Conservation (phyloP, 1,140 invertebrate genomes). For the Pseudomyrmex sp. region DNA sequence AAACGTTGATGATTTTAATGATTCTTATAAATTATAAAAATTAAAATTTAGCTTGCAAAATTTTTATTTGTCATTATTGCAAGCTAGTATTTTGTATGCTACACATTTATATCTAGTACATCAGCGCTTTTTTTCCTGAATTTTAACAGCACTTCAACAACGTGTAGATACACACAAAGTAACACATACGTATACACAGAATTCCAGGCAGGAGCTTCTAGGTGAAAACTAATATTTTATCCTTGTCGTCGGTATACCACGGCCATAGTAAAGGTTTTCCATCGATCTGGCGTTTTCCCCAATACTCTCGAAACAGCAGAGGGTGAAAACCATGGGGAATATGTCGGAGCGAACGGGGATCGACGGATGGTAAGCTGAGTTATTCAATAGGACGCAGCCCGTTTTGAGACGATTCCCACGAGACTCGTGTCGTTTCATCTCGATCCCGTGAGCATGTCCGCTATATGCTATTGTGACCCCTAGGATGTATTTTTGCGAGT, state of each 20-base stretch:
- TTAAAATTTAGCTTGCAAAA: no score
- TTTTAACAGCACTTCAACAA: background rate
- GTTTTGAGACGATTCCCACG: slow-evolving; percentile 56
- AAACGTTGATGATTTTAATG: no score
- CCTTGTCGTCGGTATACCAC: slow-evolving; percentile 18
- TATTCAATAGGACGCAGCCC: slow-evolving; percentile 68
- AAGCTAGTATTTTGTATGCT: no score
- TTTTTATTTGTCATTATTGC: no score
- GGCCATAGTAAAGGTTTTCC: slow-evolving; percentile 41
- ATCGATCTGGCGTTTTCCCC: slow-evolving; percentile 56
- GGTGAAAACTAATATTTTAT: slow-evolving; percentile 30
- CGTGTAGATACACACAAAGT: background rate
- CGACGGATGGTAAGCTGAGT: slow-evolving; percentile 69
- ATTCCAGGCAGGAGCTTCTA: slow-evolving; percentile 6
- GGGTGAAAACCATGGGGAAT: slow-evolving; percentile 44
- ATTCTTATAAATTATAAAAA: no score
- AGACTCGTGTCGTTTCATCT: slow-evolving; percentile 72
- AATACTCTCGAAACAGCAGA: slow-evolving; percentile 61
- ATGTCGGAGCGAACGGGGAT: slow-evolving; percentile 23
- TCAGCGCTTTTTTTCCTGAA: background rate
- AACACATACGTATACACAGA: background rate
- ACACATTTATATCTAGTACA: background rate
- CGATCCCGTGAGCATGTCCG: slow-evolving; percentile 42
- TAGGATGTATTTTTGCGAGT: slow-evolving; percentile 57
- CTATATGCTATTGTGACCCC: slow-evolving; percentile 60